Evolutionary conservation across 1,140 invertebrate genomes (phyloP), one percentile per base, ranked within the genome.

Genomic region (Zaprionus kolodkinae): DNA sequence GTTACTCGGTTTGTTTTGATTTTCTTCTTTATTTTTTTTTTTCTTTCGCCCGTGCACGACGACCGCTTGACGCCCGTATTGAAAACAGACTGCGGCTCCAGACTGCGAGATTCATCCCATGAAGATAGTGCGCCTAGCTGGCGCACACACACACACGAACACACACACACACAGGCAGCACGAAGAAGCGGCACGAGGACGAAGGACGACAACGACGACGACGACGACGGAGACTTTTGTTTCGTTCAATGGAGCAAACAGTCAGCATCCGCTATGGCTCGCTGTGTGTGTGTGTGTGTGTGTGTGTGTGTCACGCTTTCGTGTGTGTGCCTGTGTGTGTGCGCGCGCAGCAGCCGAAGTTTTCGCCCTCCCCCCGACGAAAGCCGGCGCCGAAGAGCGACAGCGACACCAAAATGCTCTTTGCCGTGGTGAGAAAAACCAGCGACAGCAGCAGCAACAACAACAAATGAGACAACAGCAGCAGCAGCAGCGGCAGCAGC

Each of bases 61-160:
- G 79, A 89, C 86, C 86, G 86, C 79, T 89, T 90, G 79, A 90
- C 86, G 86, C 86, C 86, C 86, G 86, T 90, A 82, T 90, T 59
- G 82, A 80, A 89, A 89, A 89, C 86, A 90, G 86, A 89, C 86
- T 89, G 86, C 79, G 82, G 71, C 55, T 72, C 64, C 66, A 78
- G 81, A 77, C 65, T 74, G 64, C 79, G 68, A 90, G 86, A 89
- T 89, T 89, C 89, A 89, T 89, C 86, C 86, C 86, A 71, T 75
- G 81, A 77, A 89, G 86, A 90, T 90, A 73, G 66, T 60, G 52
- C 21, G 40, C n/a, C 68, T 43, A 43, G 48, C 40, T 45, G 40
- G n/a, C 50, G 15, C 63, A 63, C 60, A 67, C 67, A 57, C 69
- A 72, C 50, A 66, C 25, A 45, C 13, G 52, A 61, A 45, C 36